Percentiles rank a stretch among this genome's conserved stretches.
Conservation (phyloP, 2,888 invertebrate species). For the Eupithecia centaureata region DNA sequence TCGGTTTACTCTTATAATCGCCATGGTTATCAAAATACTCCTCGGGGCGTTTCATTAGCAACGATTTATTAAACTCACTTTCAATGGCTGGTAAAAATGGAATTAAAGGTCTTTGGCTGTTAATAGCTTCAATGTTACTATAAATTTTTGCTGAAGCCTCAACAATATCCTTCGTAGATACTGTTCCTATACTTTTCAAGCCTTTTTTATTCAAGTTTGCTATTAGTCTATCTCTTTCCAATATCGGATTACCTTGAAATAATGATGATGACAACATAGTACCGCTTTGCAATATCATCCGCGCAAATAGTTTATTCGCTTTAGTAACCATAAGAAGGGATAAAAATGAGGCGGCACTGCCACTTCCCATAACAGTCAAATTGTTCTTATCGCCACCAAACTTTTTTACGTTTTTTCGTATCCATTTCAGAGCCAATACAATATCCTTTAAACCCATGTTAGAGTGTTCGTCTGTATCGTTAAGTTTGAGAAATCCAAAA, state of each 20-base stretch:
- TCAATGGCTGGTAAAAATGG: conserved; percentile 72
- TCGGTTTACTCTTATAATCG: conserved; percentile 56
- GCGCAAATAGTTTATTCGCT: conserved; percentile 66
- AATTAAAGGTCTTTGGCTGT: conserved; percentile 67
- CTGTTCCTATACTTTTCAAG: conserved; percentile 48
- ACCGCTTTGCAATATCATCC: conserved; percentile 77
- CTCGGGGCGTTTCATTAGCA: conserved; percentile 54
- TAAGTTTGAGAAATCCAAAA: conserved; percentile 73
- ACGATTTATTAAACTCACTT: conserved; percentile 53
- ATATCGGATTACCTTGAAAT: conserved; percentile 57
- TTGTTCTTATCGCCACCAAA: conserved; percentile 71
- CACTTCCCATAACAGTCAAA: conserved; percentile 71
- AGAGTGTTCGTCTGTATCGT: conserved; percentile 60
- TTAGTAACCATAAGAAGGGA: conserved; percentile 67
- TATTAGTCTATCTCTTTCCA: conserved; percentile 60
- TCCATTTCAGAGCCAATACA: conserved; percentile 73
- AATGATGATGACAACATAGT: conserved; percentile 69
- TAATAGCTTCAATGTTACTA: conserved; percentile 60
- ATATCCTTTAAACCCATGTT: conserved; percentile 81
- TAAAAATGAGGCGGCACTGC: conserved; percentile 70
- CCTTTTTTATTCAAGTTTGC: conserved; percentile 55
- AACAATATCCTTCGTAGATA: conserved; percentile 60
- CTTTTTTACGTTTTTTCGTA: conserved; percentile 62
- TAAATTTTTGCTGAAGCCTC: conserved; percentile 64
- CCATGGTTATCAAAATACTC: conserved; percentile 46